Conservation (phyloP, 1,140 invertebrate genomes). For the Conus ventricosus region DNA sequence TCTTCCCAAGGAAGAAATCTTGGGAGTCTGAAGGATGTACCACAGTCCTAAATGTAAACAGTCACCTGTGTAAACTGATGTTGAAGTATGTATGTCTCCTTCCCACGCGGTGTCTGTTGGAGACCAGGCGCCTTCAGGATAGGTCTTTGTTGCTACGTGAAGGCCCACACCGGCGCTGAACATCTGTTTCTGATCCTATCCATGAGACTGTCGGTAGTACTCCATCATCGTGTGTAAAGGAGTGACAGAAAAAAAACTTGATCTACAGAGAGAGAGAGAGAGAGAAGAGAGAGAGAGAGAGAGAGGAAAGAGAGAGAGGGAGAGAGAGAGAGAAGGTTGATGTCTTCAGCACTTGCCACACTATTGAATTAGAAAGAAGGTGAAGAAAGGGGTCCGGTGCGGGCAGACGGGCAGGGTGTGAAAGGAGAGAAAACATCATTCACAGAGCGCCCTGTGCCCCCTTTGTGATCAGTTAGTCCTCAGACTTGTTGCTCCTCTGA, state of each 20-base stretch:
- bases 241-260: not conserved
- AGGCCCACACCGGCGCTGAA: too few species aligned
- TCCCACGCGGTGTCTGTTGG: too few species aligned
- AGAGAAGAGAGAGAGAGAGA: slow-evolving; percentile 16
- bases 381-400: not conserved
- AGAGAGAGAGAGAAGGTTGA: not conserved
- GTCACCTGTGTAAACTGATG: too few species aligned
- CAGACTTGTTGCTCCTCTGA: not conserved
- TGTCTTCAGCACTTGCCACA: not conserved
- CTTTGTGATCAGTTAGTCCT: not conserved
- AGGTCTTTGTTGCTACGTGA: too few species aligned
- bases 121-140: too few species aligned
- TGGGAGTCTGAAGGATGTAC: too few species aligned
- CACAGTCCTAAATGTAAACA: too few species aligned
- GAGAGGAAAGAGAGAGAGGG: too few species aligned
- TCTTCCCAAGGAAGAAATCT: too few species aligned
- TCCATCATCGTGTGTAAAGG: not conserved
- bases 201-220: too few species aligned
- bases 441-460: not conserved
- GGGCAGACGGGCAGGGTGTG: not conserved
- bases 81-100: too few species aligned
- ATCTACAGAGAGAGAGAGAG: not conserved
- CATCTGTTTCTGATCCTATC: too few species aligned
- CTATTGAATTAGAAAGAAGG: not conserved
- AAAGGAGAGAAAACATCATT: not conserved